Conservation (phyloP, 2,113 vertebrate genomes). For the Paralichthys olivaceus region DNA sequence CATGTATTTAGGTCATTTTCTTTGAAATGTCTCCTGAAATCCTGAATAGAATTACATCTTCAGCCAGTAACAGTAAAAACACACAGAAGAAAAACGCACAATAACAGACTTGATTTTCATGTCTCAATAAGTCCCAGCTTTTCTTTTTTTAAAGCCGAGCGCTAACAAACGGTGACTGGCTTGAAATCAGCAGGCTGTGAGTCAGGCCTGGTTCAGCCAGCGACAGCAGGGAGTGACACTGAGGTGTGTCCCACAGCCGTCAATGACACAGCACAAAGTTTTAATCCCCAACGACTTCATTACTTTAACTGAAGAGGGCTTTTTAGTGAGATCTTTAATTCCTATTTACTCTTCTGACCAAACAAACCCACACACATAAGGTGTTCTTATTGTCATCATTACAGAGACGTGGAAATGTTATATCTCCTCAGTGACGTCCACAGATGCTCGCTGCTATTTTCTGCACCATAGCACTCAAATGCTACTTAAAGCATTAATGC, state of each 20-base stretch:
- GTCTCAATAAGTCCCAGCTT: neutral
- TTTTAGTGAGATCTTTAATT: neutral
- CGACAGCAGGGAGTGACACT: conserved; percentile 16
- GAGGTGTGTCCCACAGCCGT: conserved; percentile 28
- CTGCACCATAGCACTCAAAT: conserved; percentile 45
- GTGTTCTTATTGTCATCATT: neutral
- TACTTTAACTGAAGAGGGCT: neutral
- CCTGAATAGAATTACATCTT: neutral
- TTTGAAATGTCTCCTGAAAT: neutral
- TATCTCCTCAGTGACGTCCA: conserved; percentile 26
- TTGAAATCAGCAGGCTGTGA: conserved; percentile 39
- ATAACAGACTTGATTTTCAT: neutral
- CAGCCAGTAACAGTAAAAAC: neutral
- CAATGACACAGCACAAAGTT: conserved; percentile 9
- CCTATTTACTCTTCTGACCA: neutral
- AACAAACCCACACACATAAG: neutral
- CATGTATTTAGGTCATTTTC: neutral
- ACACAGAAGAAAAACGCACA: neutral
- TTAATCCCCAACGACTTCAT: conserved; percentile 10
- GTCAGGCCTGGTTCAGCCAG: conserved; percentile 29
- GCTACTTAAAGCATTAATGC: conserved; percentile 40
- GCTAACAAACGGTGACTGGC: conserved; percentile 12
- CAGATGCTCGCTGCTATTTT: conserved; percentile 51
- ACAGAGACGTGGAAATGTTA: conserved; percentile 19
- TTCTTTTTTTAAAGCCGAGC: neutral